These are phyloP conservation scores for Platycercus adscitus DNA, from an alignment of 2,113 vertebrate genomes.

Conservation along the genomic window DNA sequence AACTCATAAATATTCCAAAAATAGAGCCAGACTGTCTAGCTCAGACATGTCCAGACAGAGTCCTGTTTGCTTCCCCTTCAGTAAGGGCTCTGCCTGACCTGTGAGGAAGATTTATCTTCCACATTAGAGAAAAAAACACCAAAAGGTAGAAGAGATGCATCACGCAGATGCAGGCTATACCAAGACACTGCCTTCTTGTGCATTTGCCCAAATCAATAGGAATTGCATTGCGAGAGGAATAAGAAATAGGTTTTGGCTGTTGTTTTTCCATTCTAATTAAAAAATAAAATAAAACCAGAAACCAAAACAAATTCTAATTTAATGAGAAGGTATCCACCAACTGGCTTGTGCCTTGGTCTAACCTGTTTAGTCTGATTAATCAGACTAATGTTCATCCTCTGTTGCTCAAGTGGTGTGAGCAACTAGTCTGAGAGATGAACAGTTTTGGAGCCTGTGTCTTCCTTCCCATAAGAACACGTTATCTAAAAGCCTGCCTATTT, in stretches of 20 bases:
- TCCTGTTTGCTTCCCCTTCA: not conserved
- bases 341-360: not conserved
- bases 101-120: not conserved
- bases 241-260: not conserved
- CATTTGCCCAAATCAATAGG: not conserved
- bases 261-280: not conserved
- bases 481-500: constrained; percentile 9
- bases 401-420: not conserved
- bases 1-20: constrained; percentile 28
- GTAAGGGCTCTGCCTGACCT: not conserved
- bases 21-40: not conserved
- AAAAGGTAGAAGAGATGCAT: not conserved
- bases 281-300: not conserved
- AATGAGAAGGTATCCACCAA: not conserved
- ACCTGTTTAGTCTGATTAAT: not conserved
- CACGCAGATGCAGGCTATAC: not conserved
- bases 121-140: not conserved
- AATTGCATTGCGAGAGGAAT: not conserved
- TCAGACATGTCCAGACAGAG: not conserved
- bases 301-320: not conserved
- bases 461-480: not conserved
- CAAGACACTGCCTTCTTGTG: not conserved
- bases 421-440: not conserved
- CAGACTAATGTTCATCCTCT: not conserved
- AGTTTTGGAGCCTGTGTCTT: not conserved